A percentile compares a stretch with the other conserved stretches of the same genome.
Evolutionary conservation across 2,888 invertebrate species (phyloP).

Genomic region (Thymelicus acteon): DNA sequence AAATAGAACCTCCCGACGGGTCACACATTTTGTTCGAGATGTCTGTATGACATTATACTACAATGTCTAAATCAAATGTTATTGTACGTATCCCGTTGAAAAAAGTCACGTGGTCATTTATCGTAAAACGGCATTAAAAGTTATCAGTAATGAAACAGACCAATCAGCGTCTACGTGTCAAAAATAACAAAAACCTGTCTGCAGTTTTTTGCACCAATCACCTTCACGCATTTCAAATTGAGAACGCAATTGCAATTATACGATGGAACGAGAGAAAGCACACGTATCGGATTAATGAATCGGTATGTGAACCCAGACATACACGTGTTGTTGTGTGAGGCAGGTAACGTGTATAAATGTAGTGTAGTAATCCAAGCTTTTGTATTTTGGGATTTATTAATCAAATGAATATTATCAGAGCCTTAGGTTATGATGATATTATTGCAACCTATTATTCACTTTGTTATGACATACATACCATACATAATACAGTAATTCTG

Average conservation of each 20-base stretch:
- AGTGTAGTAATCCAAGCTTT: background rate
- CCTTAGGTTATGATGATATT: too few relatives aligned
- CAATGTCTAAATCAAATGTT: too few relatives aligned
- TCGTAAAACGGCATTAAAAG: conserved; percentile 14
- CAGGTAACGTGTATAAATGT: background rate
- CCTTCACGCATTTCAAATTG: conserved; percentile 28
- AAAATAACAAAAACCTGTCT: conserved; percentile 17
- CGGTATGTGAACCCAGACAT: background rate
- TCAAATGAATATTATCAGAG: too few relatives aligned
- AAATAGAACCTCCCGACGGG: too few relatives aligned
- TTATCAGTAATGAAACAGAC: conserved; percentile 24
- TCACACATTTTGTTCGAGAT: too few relatives aligned
- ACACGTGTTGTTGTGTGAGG: background rate
- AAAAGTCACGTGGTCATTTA: background rate
- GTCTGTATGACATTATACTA: too few relatives aligned
- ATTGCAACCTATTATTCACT: too few relatives aligned
- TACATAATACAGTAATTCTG: too few relatives aligned
- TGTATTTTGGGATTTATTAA: too few relatives aligned
- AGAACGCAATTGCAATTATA: conserved; percentile 33
- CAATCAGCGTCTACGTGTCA: conserved; percentile 24
- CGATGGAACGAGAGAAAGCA: conserved; percentile 25
- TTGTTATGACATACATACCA: too few relatives aligned
- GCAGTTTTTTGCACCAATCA: conserved; percentile 31
- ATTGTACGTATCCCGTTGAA: too few relatives aligned
- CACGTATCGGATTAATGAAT: conserved; percentile 24